Evolutionary conservation across 2,113 vertebrate genomes (phyloP), one percentile per base, ranked within the genome.

Genomic region (Tautogolabrus adspersus): DNA sequence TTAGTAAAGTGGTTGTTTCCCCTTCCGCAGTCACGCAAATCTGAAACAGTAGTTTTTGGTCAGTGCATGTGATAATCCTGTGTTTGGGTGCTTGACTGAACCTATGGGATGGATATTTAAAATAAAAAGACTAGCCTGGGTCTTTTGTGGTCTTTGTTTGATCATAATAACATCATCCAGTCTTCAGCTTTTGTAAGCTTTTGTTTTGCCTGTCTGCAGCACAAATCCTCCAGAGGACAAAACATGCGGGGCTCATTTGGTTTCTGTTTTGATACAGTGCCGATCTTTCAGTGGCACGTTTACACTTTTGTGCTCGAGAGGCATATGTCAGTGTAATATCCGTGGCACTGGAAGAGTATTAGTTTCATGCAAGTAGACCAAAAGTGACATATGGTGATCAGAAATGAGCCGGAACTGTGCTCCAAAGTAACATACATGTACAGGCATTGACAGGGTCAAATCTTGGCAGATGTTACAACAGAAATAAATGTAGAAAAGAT

Each of bases 1-100:
- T 55, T 77, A 81, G 59, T 70, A n/a, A 79, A 81, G 87, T 81
- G 77, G 37, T 69, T 83, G 86, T 83, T 93, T 82, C 79, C 85
- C 77, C 77, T 77, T 70, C 42, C 37, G 61, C 37, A 16, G 38
- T 58, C 71, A 49, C n/a, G 49, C 72, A 68, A 46, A 69, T 65
- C 70, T 70, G 82, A 86, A 82, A 81, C 62, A 56, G 72, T 79
- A 2, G 38, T 77, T 81, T 71, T 72, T 52, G 52, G 71, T 77
- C 54, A 10, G 59, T 15, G 11, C 22, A 72, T 59, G 66, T 54
- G 61, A 80, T 85, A 75, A 84, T 70, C 44, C 65, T 15, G 40
- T 1, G 15, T 77, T 75, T 46, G 68, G 71, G 59, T 73, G 74
- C 72, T 37, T 16, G 8, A 47, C 69, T 71, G 44, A 77, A 79